Evolutionary conservation across 2,888 invertebrate species (phyloP), one percentile per base, ranked within the genome.

Genomic region (Hirtodrosophila trivittata): DNA sequence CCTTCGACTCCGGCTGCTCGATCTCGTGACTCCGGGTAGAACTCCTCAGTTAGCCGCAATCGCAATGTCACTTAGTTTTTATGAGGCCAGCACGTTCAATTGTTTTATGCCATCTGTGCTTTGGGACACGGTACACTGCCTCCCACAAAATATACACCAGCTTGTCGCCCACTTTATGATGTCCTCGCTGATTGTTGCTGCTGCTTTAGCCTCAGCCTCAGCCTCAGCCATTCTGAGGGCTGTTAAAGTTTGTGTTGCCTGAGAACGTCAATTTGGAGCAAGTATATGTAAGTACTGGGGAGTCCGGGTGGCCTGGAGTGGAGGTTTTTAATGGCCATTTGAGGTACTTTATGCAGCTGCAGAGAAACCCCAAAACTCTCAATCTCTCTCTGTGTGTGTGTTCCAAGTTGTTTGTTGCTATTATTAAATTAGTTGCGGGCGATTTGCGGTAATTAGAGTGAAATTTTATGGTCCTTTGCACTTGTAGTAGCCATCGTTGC

Each of bases 351-450:
- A 85, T 78, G 77, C 78, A 82, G 67, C 66, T 82, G 78, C 77
- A 69, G n/a, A n/a, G n/a, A 28, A 50, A 47, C 21, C 33, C 7
- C 7, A 21, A 18, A 43, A 14, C 25, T 46, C 9, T 28, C 7
- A 26, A 3, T 46, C 5, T 25, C 9, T 35, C 10, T 25, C 8
- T 42, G 39, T 35, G 37, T 28, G 30, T 37, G 43, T 35, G 18
- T 46, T n/a, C n/a, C n/a, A n/a, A 9, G 28, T 28, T 74, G 74
- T 59, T 80, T 67, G 78, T 66, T 62, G 74, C 70, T 66, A 66
- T 83, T 81, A 81, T 86, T 82, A 80, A 82, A 82, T 82, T 86
- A 82, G 86, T 82, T 82, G 77, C 84, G 81, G 85, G 57, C 84
- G 84, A 82, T 86, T 82, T 83, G 81, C 46, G 85, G 74, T 86